Base-by-base conservation (phyloP, 1,140 invertebrate genomes). In the Pseudomyrmex pallidus region DNA sequence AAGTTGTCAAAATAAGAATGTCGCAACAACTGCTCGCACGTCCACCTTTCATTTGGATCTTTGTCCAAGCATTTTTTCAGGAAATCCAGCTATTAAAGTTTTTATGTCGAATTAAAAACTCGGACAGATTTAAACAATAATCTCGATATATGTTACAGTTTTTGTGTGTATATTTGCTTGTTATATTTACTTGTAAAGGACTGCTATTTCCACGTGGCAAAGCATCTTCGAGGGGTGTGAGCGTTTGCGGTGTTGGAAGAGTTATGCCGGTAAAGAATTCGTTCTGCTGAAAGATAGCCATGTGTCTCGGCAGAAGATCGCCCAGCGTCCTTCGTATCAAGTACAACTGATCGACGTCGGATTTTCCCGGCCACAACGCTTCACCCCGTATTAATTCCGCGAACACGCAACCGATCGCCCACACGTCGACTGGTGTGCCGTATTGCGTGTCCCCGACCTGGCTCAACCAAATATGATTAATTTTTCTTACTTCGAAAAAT, bases 331-430 rank as follows among this genome's bases (percentile, higher is more conserved):
- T 97, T 90, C 98, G 95, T 89, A 99, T 99, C 80, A 99, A 95
- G 94, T 99, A 99, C 35, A 99, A 94, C 93, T 99, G 99, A 94
- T 99, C 99, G 1, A 99, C 97, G 92, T 99, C 99, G 12, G 99
- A 99, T 94, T 99, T 98, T 63, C 99, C 99, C 0, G 99, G 98
- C 99, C 99, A 99, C 1, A 99, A 93, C 0, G 98, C 98, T 93
- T 99, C 98, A n/a, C 98, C 98, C 15, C 97, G 96, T 48, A 99
- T 96, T 73, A 99, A 94, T 94, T 99, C 99, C 4, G 99, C 99
- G 92, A 99, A 98, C 1, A 99, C 98, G 94, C 98, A 99, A 20
- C 97, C 97, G 72, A 98, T 97, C 10, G 98, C 99, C 99, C 99
- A 99, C 13, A 99, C 98, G 92, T 99, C 99, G 0, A 99, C 99